These are phyloP conservation scores for Scartelaos histophorus DNA, from an alignment of 2,113 vertebrate genomes.

Conservation along the genomic window DNA sequence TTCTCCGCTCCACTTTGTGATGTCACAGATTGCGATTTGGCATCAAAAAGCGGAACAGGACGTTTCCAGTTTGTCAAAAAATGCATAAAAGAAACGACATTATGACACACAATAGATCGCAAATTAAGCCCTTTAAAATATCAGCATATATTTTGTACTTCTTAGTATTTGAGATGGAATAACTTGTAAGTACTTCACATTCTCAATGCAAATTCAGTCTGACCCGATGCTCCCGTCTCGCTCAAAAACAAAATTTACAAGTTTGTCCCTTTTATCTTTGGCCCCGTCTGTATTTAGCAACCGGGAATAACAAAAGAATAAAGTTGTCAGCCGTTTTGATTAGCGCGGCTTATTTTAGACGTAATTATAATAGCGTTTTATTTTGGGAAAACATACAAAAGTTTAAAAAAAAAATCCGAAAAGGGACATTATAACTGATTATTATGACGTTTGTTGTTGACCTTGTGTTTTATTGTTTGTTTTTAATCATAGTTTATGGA, in stretches of 20 bases:
- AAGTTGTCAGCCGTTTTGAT: conserved; percentile 4
- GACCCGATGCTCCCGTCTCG: conserved; percentile 6
- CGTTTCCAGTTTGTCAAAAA: too few relatives aligned
- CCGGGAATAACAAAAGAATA: conserved; percentile 21
- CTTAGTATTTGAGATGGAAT: too few relatives aligned
- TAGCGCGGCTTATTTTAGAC: conserved; percentile 14
- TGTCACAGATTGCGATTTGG: too few relatives aligned
- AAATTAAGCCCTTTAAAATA: too few relatives aligned
- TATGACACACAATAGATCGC: too few relatives aligned
- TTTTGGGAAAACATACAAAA: neutral
- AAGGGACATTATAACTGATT: neutral
- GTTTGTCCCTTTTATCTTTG: neutral
- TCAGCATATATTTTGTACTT: too few relatives aligned
- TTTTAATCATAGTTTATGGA: too few relatives aligned
- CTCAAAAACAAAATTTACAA: neutral
- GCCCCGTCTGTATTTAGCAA: conserved; percentile 23
- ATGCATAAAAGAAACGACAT: too few relatives aligned
- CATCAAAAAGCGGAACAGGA: too few relatives aligned
- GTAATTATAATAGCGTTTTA: neutral
- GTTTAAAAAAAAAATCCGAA: neutral
- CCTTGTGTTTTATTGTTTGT: neutral
- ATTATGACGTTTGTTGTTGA: neutral
- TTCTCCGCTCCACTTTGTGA: too few relatives aligned
- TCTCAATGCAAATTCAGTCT: conserved; percentile 7
- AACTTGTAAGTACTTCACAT: too few relatives aligned